Conservation (phyloP, 2,888 invertebrate species). For the Eulithis prunata region DNA sequence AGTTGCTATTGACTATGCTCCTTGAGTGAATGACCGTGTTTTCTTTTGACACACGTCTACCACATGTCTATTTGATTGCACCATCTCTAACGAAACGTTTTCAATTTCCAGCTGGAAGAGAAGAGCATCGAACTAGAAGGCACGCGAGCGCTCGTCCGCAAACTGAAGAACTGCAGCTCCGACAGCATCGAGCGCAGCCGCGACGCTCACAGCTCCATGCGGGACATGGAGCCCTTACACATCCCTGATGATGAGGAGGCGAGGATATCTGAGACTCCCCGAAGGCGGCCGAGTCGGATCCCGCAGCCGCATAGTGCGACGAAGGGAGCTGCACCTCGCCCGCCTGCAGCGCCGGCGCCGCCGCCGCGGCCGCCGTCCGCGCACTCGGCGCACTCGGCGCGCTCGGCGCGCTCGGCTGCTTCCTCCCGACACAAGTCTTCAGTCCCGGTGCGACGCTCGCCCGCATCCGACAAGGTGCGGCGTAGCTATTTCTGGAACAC, state of each 20-base stretch:
- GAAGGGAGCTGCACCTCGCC: constrained; percentile 84
- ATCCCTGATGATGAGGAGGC: constrained; percentile 75
- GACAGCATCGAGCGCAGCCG: constrained; percentile 45
- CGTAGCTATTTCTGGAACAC: constrained; percentile 87
- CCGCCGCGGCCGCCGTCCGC: constrained; percentile 48
- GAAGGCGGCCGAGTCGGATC: constrained; percentile 86
- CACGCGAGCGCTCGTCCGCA: constrained; percentile 90
- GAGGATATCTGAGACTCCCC: constrained; percentile 84
- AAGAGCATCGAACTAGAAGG: constrained; percentile 93
- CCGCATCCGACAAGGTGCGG: constrained; percentile 88
- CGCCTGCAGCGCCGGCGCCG: constrained; percentile 60
- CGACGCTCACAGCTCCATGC: constrained; percentile 62
- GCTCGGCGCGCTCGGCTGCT: constrained; percentile 58
- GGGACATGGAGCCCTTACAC: constrained; percentile 75
- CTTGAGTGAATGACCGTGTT: too few relatives aligned
- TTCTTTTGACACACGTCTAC: too few relatives aligned
- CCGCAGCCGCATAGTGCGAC: constrained; percentile 83
- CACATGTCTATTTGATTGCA: too few relatives aligned
- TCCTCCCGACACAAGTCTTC: constrained; percentile 60
- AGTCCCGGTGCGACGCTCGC: constrained; percentile 68
- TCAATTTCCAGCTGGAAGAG: constrained; percentile 88
- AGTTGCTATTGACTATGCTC: too few relatives aligned
- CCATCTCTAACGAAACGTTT: background rate
- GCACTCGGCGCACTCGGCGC: constrained; percentile 55
- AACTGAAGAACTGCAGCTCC: constrained; percentile 83